Evolutionary conservation across 2,113 vertebrate genomes (phyloP), one percentile per base, ranked within the genome.

Genomic region (Chloropsis hardwickii): DNA sequence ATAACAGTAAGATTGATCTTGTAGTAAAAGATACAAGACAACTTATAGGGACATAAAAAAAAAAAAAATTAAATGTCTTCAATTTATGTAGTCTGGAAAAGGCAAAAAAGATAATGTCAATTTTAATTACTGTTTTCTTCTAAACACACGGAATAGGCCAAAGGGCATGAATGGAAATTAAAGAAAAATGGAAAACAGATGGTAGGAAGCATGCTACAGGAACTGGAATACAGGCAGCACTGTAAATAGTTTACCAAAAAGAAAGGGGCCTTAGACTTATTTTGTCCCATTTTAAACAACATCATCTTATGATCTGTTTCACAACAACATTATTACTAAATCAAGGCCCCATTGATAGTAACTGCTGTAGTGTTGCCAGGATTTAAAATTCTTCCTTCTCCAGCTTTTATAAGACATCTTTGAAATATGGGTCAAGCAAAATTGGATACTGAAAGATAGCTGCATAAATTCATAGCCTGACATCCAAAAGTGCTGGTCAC

Each of bases 111-210:
- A 98, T 98, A 98, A 97, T 96, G 97, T 97, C 97, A 97, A 16
- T 71, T 95, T 97, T 97, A 97, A 97, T 98, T 98, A 93, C 90
- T 97, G 87, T 92, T 96, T 97, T 96, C 93, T 97, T 96, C 97
- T 77, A 83, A 97, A 95, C 92, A 85, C 78, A 92, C 88, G 84
- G 95, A 97, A 91, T 87, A 97, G 96, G 97, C 91, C 96, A 97
- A 96, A 98, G 97, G 97, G 95, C 95, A 93, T 58, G 93, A 96
- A 94, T 98, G 91, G 96, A 98, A 98, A 98, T 98, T 95, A 97
- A 98, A 98, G 96, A 96, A 97, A 97, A 98, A 98, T 98, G 93
- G 91, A 97, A 98, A 98, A 94, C 98, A 98, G 97, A 98, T 98
- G 98, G 96, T 81, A 81, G 94, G 94, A 97, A 97, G 84, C 80